phyloP scores from a whole-genome alignment of 2,797 vertebrate species.

The Lacerta bilineata region DNA sequence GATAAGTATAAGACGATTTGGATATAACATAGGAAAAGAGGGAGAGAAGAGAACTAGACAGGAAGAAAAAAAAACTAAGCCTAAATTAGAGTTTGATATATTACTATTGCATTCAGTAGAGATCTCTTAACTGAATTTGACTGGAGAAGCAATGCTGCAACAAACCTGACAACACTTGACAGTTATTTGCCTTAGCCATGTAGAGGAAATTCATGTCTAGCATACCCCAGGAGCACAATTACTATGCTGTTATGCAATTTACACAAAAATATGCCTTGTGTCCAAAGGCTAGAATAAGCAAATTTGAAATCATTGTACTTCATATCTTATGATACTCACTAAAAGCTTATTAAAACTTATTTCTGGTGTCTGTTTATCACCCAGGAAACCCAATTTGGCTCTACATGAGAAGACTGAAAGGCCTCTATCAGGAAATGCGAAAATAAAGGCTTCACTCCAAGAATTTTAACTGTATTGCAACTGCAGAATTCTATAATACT shows the following conservation, averaged over 20 bases:
- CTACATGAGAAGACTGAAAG: neutral
- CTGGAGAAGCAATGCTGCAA: neutral
- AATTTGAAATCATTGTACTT: neutral
- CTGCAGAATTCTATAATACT: neutral
- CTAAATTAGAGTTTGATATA: slow-evolving; percentile 7
- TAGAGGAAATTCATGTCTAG: neutral
- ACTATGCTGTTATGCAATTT: slow-evolving; percentile 10
- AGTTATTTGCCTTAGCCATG: slow-evolving; percentile 11
- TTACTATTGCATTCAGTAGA: neutral
- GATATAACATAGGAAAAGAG: neutral
- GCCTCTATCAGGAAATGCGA: neutral
- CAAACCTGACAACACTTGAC: slow-evolving; percentile 8
- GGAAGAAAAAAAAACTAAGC: neutral
- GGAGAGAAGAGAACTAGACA: neutral
- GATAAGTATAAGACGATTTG: neutral
- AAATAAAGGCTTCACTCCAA: neutral
- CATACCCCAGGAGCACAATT: slow-evolving; percentile 13
- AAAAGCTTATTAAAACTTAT: slow-evolving; percentile 3
- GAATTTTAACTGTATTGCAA: neutral
- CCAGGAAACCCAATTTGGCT: neutral
- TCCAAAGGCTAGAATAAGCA: slow-evolving; percentile 28
- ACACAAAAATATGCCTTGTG: neutral
- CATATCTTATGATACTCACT: neutral
- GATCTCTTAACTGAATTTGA: slow-evolving; percentile 3
- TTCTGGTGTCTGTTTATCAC: neutral